Evolutionary conservation across 2,888 invertebrate species (phyloP), one percentile per base, ranked within the genome.

Genomic region (Mermis nigrescens): DNA sequence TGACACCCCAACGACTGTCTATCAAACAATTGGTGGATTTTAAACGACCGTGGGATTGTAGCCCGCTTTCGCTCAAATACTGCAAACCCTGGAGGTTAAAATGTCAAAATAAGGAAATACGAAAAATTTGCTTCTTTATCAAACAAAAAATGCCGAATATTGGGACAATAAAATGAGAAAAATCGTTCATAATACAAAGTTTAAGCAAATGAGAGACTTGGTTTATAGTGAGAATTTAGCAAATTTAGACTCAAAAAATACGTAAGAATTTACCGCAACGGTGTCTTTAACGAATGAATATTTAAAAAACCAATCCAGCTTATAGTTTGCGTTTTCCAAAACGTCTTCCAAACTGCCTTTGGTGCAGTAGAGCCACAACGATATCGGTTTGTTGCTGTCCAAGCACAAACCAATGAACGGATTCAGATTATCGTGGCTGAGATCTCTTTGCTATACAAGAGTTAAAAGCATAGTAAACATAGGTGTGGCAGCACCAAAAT

Each of bases 371-470:
- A 62, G 61, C 69, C 68, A 70, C 2, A 70, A 57, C 2, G 67
- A 65, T 24, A 64, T 52, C 27, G 65, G 57, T 27, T 63, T 60
- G 1, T 66, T 63, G 1, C 66, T 67, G 48, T 69, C 69, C 1
- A 67, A 55, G 29, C 63, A 63, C 1, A 69, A 57, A 2, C 69
- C 69, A 22, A 67, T 58, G 59, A 69, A 69, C 15, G 65, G 60
- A 59, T 69, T 68, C 52, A 69, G 55, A 51, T 69, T 68, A 51
- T 69, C 69, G 52, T 65, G 60, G 22, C 64, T 62, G 4, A 65
- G 45, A 29, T 52, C 52, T 15, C 61, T 46, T 64, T 65, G 62
- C 64, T 64, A 55, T 12, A 57, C 7, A 38, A 12, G 38, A 38
- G 19, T 12, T 38, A 38, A n/a, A n/a, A n/a, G n/a, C n/a, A n/a